Evolutionary conservation across 2,113 vertebrate species (phyloP).

Genomic region (Megaceryle torquata): DNA sequence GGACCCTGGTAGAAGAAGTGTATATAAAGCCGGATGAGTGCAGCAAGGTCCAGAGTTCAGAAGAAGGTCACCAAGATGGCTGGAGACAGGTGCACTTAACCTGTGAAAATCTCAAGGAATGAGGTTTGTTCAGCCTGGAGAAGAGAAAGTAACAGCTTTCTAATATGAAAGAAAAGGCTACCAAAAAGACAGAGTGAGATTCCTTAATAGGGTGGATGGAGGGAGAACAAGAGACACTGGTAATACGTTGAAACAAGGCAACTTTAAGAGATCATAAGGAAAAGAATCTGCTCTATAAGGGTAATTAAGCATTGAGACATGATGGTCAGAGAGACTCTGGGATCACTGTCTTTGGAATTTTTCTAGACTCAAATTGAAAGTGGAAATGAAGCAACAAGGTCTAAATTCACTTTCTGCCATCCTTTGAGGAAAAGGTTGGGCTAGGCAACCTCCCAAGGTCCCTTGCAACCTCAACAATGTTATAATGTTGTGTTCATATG

Average conservation of each 20-base stretch:
- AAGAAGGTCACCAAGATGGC: neutral
- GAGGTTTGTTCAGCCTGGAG: neutral
- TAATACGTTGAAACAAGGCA: neutral
- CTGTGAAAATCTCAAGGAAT: neutral
- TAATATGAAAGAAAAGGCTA: neutral
- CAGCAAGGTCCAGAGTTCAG: neutral
- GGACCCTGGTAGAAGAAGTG: neutral
- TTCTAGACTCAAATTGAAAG: neutral
- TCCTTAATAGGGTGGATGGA: neutral
- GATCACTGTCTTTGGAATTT: neutral
- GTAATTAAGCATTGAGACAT: neutral
- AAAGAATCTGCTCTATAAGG: neutral
- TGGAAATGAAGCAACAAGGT: neutral
- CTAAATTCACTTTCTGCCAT: neutral
- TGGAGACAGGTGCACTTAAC: neutral
- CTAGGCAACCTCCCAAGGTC: neutral
- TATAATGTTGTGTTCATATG: neutral
- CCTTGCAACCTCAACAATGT: neutral
- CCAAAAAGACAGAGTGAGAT: neutral
- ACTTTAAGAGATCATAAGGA: neutral
- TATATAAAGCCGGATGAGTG: neutral
- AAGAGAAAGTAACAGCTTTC: neutral
- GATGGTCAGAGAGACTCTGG: neutral
- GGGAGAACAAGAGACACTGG: neutral
- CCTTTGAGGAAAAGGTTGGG: neutral